Conservation (phyloP, 2,888 invertebrate species). For the Ametastegia equiseti region DNA sequence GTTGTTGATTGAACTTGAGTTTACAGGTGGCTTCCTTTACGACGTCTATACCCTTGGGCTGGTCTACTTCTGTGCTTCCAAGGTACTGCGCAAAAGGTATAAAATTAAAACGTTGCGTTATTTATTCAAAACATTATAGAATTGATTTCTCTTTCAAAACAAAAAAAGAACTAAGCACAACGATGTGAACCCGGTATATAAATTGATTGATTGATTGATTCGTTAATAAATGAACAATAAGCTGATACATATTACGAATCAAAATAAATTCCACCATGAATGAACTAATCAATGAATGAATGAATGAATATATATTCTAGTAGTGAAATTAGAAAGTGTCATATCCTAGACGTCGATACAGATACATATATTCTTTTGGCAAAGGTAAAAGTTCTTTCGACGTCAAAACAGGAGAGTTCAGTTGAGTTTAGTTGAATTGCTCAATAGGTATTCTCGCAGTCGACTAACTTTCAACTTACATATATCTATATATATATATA, state of each 20-base stretch:
- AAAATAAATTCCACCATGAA: too few relatives aligned
- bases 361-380: constrained; percentile 4
- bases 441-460: neutral
- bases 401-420: too few relatives aligned
- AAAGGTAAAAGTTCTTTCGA: constrained; percentile 32
- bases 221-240: too few relatives aligned
- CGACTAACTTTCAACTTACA: neutral
- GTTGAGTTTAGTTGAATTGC: too few relatives aligned
- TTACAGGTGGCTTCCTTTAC: constrained; percentile 98
- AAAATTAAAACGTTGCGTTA: neutral
- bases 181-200: too few relatives aligned
- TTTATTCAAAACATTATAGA: neutral
- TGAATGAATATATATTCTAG: constrained; percentile 6
- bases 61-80: constrained; percentile 96
- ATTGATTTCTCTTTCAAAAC: too few relatives aligned
- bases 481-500: too few relatives aligned
- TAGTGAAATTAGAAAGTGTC: constrained; percentile 27
- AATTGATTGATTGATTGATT: too few relatives aligned
- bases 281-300: too few relatives aligned
- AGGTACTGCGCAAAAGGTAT: constrained; percentile 83
- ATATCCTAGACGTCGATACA: too few relatives aligned
- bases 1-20: constrained; percentile 94
- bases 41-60: constrained; percentile 98
- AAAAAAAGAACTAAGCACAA: too few relatives aligned
- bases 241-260: too few relatives aligned